A percentile compares a stretch with the other conserved stretches of the same genome.
phyloP scores from a whole-genome alignment of 2,888 invertebrate genomes.

The Epicampocera succincta region DNA sequence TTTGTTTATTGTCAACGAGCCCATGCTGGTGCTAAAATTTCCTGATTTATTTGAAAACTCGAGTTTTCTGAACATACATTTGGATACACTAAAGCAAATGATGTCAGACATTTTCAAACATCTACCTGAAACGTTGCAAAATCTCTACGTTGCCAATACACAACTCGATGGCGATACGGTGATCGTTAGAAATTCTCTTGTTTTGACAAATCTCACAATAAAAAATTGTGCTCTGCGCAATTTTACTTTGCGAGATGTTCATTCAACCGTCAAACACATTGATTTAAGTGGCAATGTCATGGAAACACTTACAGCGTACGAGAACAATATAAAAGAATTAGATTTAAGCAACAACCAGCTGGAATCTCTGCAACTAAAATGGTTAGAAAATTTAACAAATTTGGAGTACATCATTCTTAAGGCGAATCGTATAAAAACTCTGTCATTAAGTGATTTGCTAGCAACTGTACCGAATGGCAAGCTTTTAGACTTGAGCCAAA shows the following conservation, averaged over 20 bases:
- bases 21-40: constrained; percentile 70
- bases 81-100: constrained; percentile 71
- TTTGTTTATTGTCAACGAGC: constrained; percentile 72
- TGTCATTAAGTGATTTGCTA: constrained; percentile 72
- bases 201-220: constrained; percentile 73
- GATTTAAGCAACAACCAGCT: constrained; percentile 78
- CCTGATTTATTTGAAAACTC: constrained; percentile 65
- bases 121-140: constrained; percentile 73
- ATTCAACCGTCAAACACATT: constrained; percentile 68
- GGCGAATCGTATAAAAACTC: constrained; percentile 72
- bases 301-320: constrained; percentile 68
- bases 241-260: constrained; percentile 69
- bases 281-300: constrained; percentile 78
- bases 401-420: constrained; percentile 73
- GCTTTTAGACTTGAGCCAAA: constrained; percentile 73
- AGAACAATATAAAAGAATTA: constrained; percentile 72
- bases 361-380: constrained; percentile 71
- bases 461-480: constrained; percentile 56
- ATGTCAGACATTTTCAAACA: constrained; percentile 69
- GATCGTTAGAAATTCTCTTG: constrained; percentile 66
- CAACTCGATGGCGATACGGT: constrained; percentile 70
- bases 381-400: constrained; percentile 72
- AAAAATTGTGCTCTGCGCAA: constrained; percentile 73
- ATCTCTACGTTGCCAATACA: constrained; percentile 72
- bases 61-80: constrained; percentile 65